Conservation (phyloP, 2,797 vertebrate species). For the Notolepis coatsorum region DNA sequence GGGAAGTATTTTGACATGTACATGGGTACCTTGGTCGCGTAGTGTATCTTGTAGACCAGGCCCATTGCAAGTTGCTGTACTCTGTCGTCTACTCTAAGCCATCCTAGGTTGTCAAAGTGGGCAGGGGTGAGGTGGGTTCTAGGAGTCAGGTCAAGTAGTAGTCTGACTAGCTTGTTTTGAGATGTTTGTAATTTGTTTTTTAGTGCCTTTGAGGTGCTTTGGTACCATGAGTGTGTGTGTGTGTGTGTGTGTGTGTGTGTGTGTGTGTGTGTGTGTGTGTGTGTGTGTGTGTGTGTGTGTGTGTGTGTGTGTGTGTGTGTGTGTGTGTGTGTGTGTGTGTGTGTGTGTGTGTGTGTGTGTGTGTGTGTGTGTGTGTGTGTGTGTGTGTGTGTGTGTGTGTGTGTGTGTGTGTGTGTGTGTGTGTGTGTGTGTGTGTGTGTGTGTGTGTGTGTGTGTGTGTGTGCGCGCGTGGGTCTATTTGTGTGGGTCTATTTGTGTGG, state of each 20-base stretch:
- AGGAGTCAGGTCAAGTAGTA: too few relatives aligned
- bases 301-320: constrained; percentile 4
- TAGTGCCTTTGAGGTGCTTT: too few relatives aligned
- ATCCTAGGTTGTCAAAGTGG: too few relatives aligned
- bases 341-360: background rate
- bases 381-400: constrained; percentile 20
- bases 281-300: background rate
- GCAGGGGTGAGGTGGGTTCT: too few relatives aligned
- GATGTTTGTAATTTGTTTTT: too few relatives aligned
- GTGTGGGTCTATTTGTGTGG: background rate
- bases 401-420: constrained; percentile 16
- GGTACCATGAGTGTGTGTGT: background rate
- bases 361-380: background rate
- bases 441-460: background rate
- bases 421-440: background rate
- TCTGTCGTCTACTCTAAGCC: too few relatives aligned
- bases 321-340: background rate
- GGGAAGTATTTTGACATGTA: too few relatives aligned
- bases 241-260: background rate
- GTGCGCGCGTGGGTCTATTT: background rate
- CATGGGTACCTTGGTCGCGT: too few relatives aligned
- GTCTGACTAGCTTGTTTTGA: too few relatives aligned
- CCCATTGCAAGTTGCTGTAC: too few relatives aligned
- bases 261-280: constrained; percentile 9
- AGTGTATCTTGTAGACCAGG: too few relatives aligned